Evolutionary conservation across 2,113 vertebrate genomes (phyloP).

Genomic region (Ameiurus melas): DNA sequence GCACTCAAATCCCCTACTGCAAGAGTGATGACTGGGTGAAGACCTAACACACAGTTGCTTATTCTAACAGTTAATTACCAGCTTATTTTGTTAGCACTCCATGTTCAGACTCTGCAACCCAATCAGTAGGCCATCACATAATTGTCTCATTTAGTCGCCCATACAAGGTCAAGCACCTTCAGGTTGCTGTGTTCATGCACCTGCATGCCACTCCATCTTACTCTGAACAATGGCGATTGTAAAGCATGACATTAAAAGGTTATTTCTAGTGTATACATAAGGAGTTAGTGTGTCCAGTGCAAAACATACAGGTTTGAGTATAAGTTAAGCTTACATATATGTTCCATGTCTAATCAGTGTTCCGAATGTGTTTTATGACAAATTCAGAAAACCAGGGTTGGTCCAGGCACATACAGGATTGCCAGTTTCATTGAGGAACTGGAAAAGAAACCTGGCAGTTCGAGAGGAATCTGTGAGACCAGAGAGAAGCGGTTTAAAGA

Average conservation of each 20-base stretch:
- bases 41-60: background rate
- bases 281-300: background rate
- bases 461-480: constrained; percentile 65
- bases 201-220: background rate
- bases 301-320: background rate
- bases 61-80: background rate
- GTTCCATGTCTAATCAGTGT: background rate
- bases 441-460: constrained; percentile 61
- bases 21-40: constrained; percentile 59
- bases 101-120: background rate
- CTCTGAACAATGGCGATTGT: background rate
- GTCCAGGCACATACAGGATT: constrained; percentile 68
- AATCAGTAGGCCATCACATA: background rate
- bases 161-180: background rate
- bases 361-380: background rate
- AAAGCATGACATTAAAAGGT: background rate
- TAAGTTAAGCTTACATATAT: background rate
- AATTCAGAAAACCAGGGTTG: constrained; percentile 64
- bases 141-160: background rate
- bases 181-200: background rate
- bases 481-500: constrained; percentile 67
- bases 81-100: background rate
- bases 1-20: constrained; percentile 60
- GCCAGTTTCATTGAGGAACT: constrained; percentile 67
- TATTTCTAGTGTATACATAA: background rate